A percentile compares a stretch with the other conserved stretches of the same genome.
Evolutionary conservation across 2,113 vertebrate genomes (phyloP).

Genomic region (Candoia aspera): DNA sequence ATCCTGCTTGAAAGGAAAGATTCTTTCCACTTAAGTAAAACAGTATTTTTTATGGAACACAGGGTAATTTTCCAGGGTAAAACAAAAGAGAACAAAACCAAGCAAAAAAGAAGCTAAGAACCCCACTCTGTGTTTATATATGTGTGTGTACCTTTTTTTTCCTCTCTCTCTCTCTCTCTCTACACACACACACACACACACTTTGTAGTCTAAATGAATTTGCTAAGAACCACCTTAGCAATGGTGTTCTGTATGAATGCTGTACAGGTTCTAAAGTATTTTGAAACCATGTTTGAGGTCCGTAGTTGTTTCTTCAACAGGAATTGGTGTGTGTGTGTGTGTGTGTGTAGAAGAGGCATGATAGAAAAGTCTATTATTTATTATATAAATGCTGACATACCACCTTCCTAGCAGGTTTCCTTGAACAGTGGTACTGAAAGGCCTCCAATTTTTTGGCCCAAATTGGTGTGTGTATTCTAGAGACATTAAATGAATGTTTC

Average conservation of each 20-base stretch:
- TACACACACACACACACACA: background rate
- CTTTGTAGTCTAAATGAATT: constrained; percentile 42
- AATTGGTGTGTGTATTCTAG: background rate
- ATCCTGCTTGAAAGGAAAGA: constrained; percentile 46
- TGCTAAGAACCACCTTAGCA: constrained; percentile 39
- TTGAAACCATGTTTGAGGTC: constrained; percentile 57
- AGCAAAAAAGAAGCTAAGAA: background rate
- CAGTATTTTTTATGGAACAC: constrained; percentile 51
- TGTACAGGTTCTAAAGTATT: constrained; percentile 59
- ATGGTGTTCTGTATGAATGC: constrained; percentile 50
- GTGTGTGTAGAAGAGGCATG: constrained; percentile 13
- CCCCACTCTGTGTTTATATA: background rate
- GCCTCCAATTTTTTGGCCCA: background rate
- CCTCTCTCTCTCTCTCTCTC: background rate
- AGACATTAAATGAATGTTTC: background rate
- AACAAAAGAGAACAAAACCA: background rate
- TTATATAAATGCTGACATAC: constrained; percentile 39
- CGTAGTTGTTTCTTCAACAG: constrained; percentile 55
- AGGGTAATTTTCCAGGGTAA: constrained; percentile 52
- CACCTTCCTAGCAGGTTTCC: constrained; percentile 9
- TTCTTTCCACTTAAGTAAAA: constrained; percentile 53
- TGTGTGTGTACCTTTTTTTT: no score
- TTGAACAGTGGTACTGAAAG: background rate
- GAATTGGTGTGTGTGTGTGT: background rate
- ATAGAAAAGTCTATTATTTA: constrained; percentile 38